Conservation (phyloP, 1,140 invertebrate genomes). For the Megalopta genalis region DNA sequence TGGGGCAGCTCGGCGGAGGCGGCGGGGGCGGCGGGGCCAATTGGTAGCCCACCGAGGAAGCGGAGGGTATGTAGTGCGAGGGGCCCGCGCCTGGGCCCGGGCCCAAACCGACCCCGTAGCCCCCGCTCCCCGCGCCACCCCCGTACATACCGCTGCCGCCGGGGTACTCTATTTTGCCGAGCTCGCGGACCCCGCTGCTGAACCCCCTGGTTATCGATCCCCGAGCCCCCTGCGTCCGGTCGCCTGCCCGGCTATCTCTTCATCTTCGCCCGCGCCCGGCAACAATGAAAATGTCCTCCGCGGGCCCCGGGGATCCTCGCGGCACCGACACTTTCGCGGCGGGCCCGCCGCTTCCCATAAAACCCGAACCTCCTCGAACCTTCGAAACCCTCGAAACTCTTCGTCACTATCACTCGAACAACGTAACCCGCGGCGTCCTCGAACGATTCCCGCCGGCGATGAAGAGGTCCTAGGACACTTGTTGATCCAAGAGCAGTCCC, state of each 20-base stretch:
- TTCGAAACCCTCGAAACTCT: no score
- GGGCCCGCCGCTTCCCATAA: no score
- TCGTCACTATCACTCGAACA: not conserved
- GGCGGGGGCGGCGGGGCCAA: conserved; percentile 75
- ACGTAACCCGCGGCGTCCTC: no score
- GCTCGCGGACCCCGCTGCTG: conserved; percentile 7
- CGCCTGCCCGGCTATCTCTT: not conserved
- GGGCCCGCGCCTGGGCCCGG: conserved; percentile 74
- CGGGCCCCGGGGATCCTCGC: not conserved
- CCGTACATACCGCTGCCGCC: conserved; percentile 78
- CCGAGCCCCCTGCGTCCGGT: not conserved
- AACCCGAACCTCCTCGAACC: not conserved
- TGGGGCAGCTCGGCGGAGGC: conserved; percentile 60
- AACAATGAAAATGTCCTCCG: not conserved
- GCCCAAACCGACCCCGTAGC: conserved; percentile 74
- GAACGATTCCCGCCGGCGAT: no score
- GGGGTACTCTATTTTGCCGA: conserved; percentile 78
- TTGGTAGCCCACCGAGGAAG: conserved; percentile 76
- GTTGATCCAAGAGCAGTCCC: not conserved
- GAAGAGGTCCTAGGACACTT: not conserved
- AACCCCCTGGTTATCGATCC: not conserved
- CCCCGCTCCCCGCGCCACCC: conserved; percentile 76
- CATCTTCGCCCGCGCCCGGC: not conserved
- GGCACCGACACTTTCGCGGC: no score
- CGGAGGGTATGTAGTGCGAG: conserved; percentile 80